A percentile compares a stretch with the other conserved stretches of the same genome.
Conservation (phyloP, 2,888 invertebrate species). For the Lithosia quadra region DNA sequence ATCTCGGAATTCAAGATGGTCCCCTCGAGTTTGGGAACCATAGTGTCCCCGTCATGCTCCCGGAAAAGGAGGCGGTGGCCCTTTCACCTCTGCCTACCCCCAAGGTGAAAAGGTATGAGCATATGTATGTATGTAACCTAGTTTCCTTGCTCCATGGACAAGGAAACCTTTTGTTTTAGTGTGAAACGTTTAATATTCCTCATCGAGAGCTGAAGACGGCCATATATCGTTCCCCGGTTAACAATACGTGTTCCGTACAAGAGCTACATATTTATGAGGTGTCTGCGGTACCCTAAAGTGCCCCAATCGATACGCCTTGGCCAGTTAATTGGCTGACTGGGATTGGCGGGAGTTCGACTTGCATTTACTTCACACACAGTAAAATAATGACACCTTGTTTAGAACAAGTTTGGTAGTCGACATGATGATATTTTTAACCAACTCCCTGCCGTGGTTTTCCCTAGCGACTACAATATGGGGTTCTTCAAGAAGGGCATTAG, state of each 20-base stretch:
- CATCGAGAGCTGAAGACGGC: constrained; percentile 54
- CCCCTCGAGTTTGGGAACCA: too few species aligned
- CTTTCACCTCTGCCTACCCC: too few species aligned
- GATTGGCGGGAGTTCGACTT: constrained; percentile 42
- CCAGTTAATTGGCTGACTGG: constrained; percentile 58
- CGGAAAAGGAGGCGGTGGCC: too few species aligned
- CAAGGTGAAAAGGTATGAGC: too few species aligned
- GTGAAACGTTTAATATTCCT: constrained; percentile 53
- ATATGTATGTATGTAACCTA: too few species aligned
- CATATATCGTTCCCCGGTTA: constrained; percentile 60
- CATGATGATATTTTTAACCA: neutral
- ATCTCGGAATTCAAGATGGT: too few species aligned
- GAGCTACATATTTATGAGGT: constrained; percentile 72
- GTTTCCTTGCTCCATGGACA: neutral
- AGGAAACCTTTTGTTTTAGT: constrained; percentile 46
- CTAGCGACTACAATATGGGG: too few species aligned
- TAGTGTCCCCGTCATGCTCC: too few species aligned
- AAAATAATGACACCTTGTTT: constrained; percentile 15
- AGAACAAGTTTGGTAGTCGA: neutral
- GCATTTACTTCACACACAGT: constrained; percentile 19
- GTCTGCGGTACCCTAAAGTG: constrained; percentile 55
- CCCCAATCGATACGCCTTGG: constrained; percentile 61
- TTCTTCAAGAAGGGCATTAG: too few species aligned
- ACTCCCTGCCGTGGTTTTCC: too few species aligned
- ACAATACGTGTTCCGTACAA: constrained; percentile 59